A percentile compares a stretch with the other conserved stretches of the same genome.
Evolutionary conservation across 2,888 invertebrate genomes (phyloP).

Genomic region (Venustoraphidia nigricollis): DNA sequence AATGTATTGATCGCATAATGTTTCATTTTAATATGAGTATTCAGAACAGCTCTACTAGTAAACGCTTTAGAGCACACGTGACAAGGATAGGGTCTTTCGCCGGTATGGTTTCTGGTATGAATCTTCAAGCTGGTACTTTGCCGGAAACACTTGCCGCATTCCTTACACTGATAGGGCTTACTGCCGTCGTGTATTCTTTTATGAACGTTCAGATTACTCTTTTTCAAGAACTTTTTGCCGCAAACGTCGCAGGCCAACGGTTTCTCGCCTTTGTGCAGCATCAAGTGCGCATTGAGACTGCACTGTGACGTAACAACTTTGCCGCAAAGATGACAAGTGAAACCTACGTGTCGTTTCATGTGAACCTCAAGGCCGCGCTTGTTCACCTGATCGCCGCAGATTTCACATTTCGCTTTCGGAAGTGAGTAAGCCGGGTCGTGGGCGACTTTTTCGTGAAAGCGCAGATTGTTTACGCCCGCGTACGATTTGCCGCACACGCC

Average conservation of each 20-base stretch:
- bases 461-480: slow-evolving; percentile 29
- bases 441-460: slow-evolving; percentile 13
- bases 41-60: slow-evolving; percentile 17
- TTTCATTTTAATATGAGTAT: slow-evolving; percentile 14
- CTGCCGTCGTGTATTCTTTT: slow-evolving; percentile 5
- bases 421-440: slow-evolving; percentile 5
- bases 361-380: background rate
- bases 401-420: slow-evolving; percentile 18
- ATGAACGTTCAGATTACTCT: slow-evolving; percentile 5
- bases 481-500: slow-evolving; percentile 33
- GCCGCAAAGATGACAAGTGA: slow-evolving; percentile 8
- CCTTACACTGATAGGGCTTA: slow-evolving; percentile 10
- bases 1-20: background rate
- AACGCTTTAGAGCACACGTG: slow-evolving; percentile 17
- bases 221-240: slow-evolving; percentile 5
- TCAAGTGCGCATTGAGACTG: slow-evolving; percentile 4
- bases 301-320: background rate
- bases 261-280: slow-evolving; percentile 6
- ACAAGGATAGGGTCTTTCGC: slow-evolving; percentile 38
- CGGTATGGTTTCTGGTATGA: slow-evolving; percentile 24
- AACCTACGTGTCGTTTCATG: background rate
- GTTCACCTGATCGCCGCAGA: slow-evolving; percentile 18
- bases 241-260: slow-evolving; percentile 10
- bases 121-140: slow-evolving; percentile 31
- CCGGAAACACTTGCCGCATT: slow-evolving; percentile 15